phyloP scores from a whole-genome alignment of 1,140 invertebrate genomes.

The Drosophila tropicalis region DNA sequence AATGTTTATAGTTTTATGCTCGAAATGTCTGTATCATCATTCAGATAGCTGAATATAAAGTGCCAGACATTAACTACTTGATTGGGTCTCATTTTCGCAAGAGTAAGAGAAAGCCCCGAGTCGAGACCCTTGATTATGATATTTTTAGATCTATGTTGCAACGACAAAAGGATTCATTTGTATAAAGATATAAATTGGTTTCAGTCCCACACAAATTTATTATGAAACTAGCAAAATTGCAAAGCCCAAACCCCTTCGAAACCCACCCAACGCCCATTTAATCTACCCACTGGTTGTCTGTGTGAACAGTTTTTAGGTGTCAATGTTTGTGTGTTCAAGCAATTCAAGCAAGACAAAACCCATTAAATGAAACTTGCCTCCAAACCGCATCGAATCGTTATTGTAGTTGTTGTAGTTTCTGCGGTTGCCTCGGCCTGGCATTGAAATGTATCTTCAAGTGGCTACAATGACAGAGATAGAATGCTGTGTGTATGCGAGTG shows the following conservation, averaged over 20 bases:
- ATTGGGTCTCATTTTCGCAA: background rate
- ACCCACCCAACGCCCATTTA: background rate
- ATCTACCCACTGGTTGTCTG: background rate
- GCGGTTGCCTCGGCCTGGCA: constrained; percentile 20
- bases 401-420: constrained; percentile 27
- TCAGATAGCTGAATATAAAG: constrained; percentile 5
- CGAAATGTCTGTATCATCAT: constrained; percentile 1
- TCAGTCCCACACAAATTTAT: constrained; percentile 29
- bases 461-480: constrained; percentile 42
- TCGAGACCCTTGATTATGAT: background rate
- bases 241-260: constrained; percentile 2
- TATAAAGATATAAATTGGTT: constrained; percentile 21
- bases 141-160: background rate
- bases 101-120: no score
- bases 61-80: constrained; percentile 4
- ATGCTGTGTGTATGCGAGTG: background rate
- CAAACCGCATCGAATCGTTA: constrained; percentile 40
- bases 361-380: constrained; percentile 54
- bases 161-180: constrained; percentile 4
- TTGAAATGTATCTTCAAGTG: constrained; percentile 44
- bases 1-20: constrained; percentile 12
- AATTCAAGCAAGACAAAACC: constrained; percentile 37
- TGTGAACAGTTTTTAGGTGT: constrained; percentile 40
- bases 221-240: constrained; percentile 31
- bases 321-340: constrained; percentile 34